A percentile compares a stretch with the other conserved stretches of the same genome.
Evolutionary conservation across 2,113 vertebrate genomes (phyloP).

Genomic region (Acrocephalus arundinaceus): DNA sequence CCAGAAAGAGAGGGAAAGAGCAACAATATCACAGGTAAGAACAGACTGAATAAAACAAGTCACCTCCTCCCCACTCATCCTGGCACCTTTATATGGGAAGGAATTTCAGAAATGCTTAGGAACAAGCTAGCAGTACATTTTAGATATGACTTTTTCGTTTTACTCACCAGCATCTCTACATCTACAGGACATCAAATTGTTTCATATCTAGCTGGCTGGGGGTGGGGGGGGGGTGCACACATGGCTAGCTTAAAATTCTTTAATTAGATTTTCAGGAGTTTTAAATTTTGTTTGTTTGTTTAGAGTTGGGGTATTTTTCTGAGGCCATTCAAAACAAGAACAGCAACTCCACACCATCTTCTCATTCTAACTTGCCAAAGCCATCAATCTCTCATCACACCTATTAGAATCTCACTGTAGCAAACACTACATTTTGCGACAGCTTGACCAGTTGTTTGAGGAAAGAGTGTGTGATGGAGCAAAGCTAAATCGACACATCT

Average conservation of each 20-base stretch:
- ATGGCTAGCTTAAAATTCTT: neutral
- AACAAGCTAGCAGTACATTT: neutral
- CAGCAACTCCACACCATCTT: constrained; percentile 34
- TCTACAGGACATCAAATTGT: neutral
- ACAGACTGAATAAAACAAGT: neutral
- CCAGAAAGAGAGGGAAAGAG: neutral
- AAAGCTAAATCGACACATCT: constrained; percentile 75
- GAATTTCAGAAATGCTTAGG: constrained; percentile 15
- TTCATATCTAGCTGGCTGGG: neutral
- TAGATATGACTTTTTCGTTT: neutral
- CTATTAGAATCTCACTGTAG: constrained; percentile 60
- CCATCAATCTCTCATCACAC: constrained; percentile 66
- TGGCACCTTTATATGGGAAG: neutral
- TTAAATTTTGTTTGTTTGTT: neutral
- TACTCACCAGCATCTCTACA: neutral
- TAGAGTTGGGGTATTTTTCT: neutral
- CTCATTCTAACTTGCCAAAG: constrained; percentile 47
- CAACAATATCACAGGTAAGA: neutral
- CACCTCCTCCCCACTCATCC: neutral
- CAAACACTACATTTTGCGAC: constrained; percentile 53
- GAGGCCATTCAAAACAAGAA: constrained; percentile 16
- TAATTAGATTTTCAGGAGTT: neutral
- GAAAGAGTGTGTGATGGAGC: constrained; percentile 67
- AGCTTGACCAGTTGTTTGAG: constrained; percentile 73
- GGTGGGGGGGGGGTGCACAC: too few species aligned